Evolutionary conservation across 2,113 vertebrate species (phyloP), one percentile per base, ranked within the genome.

Genomic region (Peromyscus californicus): DNA sequence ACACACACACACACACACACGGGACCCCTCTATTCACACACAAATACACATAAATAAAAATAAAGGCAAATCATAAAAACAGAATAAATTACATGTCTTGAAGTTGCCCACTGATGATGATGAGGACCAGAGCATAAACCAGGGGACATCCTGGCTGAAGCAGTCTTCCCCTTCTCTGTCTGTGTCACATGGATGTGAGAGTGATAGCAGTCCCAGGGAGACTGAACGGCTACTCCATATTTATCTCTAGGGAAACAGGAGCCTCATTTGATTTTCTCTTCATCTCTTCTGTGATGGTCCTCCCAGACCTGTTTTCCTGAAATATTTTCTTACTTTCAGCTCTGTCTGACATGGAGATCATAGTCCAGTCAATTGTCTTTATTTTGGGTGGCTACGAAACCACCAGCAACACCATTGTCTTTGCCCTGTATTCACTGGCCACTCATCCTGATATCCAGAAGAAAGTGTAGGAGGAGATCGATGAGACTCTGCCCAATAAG

Each of bases 391-490:
- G 75, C 42, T 78, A 78, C 3, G 74, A 42, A 11, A 48, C 42
- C 39, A 78, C 24, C 3, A 48, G 75, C 42, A 78, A 42, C 42
- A 78, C 42, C 0, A 42, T 78, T 48, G 12, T 11, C 75, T 76
- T 76, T 2, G 5, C 26, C 65, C 36, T 93, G 15, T 69, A 97
- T 85, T 45, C 0, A 42, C 6, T 98, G 91, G 69, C 97, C 75
- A 95, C 57, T 39, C 84, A 97, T 48, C 95, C 97, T 59, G 94
- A 97, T 3, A 15, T 96, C 57, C 80, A 87, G 84, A 87, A 51
- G 65, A 87, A 69, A 87, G 45, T 87, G 9, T 65, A 48, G 84
- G 42, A 69, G 16, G 84, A 87, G 19, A 87, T 87, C 0, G 31
- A 87, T 5, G 5, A 0, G 1, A 10, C 63, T 87, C 45, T 87